These are phyloP conservation scores for Nymphalis io DNA, from an alignment of 1,140 invertebrate genomes.

Conservation along the genomic window DNA sequence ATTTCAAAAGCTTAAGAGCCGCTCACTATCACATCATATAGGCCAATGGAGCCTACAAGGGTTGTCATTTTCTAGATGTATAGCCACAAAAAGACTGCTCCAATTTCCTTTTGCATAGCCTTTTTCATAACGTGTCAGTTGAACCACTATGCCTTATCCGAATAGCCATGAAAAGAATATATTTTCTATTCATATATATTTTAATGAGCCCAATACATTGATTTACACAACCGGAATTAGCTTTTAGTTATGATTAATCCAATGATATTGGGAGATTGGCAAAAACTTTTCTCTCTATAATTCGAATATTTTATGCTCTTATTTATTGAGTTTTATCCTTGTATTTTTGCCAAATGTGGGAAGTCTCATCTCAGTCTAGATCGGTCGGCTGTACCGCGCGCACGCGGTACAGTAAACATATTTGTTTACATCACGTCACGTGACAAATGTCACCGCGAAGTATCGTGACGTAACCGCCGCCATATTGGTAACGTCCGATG, in stretches of 20 bases:
- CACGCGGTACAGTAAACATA: constrained; percentile 48
- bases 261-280: constrained; percentile 13
- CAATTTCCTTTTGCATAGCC: constrained; percentile 33
- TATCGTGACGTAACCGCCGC: constrained; percentile 16
- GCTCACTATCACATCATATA: constrained; percentile 18
- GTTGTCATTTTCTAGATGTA: constrained; percentile 36
- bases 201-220: constrained; percentile 22
- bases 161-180: constrained; percentile 17
- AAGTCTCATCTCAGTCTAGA: constrained; percentile 59
- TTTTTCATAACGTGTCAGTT: constrained; percentile 28
- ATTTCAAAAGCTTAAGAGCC: constrained; percentile 21
- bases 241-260: constrained; percentile 28
- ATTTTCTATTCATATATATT: constrained; percentile 15
- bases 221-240: constrained; percentile 9
- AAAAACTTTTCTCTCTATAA: constrained; percentile 40
- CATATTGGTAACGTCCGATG: constrained; percentile 1
- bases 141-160: constrained; percentile 24
- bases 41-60: constrained; percentile 26
- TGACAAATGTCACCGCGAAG: constrained; percentile 18
- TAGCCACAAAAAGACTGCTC: constrained; percentile 30
- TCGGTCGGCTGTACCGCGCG: constrained; percentile 54
- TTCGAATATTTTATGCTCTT: constrained; percentile 43
- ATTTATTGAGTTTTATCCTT: constrained; percentile 52
- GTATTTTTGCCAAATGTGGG: constrained; percentile 56
- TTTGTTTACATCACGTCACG: constrained; percentile 17